These are phyloP conservation scores for Peromyscus melanophrys DNA, from an alignment of 2,797 vertebrate genomes.

Conservation along the genomic window DNA sequence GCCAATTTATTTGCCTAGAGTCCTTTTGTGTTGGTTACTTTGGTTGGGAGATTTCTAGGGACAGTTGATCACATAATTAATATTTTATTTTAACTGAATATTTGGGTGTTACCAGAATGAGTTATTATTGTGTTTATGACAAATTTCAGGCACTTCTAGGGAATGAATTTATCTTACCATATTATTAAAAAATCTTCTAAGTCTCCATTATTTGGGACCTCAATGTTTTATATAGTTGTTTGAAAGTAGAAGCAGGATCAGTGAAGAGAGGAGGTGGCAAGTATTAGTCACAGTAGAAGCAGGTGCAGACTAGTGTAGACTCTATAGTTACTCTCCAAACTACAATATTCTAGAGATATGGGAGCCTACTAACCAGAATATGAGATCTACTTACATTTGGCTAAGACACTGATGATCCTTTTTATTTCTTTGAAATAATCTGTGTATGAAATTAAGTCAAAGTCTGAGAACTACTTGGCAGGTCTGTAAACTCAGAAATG, in stretches of 20 bases:
- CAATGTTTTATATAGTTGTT: neutral
- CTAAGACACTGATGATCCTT: neutral
- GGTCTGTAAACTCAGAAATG: conserved; percentile 20
- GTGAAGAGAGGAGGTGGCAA: neutral
- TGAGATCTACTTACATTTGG: neutral
- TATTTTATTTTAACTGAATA: conserved; percentile 54
- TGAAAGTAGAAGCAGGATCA: neutral
- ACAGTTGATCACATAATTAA: conserved; percentile 24
- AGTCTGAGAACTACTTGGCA: conserved; percentile 21
- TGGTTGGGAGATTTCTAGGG: neutral
- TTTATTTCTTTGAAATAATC: conserved; percentile 48
- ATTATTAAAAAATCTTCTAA: conserved; percentile 30
- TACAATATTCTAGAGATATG: neutral
- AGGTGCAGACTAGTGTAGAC: neutral
- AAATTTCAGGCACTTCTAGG: conserved; percentile 8
- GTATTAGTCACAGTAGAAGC: neutral
- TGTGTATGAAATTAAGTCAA: neutral
- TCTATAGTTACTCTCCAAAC: neutral
- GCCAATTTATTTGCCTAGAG: conserved; percentile 34
- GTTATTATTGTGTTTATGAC: conserved; percentile 9
- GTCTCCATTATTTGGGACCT: neutral
- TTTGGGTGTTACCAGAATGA: conserved; percentile 32
- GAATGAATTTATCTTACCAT: conserved; percentile 3
- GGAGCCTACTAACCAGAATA: neutral
- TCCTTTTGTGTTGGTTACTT: conserved; percentile 34